These are phyloP conservation scores for Litocranius walleri DNA, from an alignment of 2,113 vertebrate species.

Conservation along the genomic window DNA sequence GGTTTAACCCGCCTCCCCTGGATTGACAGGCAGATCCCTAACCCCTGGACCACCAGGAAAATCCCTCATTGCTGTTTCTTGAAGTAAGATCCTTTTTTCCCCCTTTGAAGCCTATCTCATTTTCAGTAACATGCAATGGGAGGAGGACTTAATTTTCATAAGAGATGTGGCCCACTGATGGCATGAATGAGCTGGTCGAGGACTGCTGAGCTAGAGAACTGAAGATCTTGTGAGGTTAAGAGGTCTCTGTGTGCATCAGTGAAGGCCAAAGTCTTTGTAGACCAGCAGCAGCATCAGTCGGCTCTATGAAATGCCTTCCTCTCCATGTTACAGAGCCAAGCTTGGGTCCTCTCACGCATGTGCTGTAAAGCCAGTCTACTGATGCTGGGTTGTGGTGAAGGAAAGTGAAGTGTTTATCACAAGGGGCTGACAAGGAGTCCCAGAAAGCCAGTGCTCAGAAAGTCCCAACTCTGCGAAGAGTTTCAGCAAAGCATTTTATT, in stretches of 20 bases:
- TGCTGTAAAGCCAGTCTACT: background rate
- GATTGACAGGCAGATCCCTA: background rate
- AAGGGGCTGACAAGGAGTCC: background rate
- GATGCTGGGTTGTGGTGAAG: background rate
- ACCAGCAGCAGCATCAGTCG: background rate
- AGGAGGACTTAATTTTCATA: background rate
- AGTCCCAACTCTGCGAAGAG: accelerated
- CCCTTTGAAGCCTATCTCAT: background rate
- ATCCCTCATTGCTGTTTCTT: background rate
- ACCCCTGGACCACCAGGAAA: background rate
- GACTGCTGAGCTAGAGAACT: background rate
- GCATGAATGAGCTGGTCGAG: background rate
- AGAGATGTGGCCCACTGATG: too few species aligned
- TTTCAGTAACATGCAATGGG: background rate
- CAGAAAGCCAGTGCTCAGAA: background rate
- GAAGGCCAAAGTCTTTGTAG: background rate
- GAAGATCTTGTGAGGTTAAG: background rate
- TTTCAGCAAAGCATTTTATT: background rate
- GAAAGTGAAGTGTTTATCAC: background rate
- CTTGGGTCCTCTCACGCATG: background rate
- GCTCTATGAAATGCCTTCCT: background rate
- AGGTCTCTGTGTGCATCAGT: background rate
- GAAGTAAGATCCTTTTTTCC: background rate
- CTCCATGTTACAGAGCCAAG: background rate
- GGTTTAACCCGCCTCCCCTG: background rate